phyloP scores from a whole-genome alignment of 2,113 vertebrate genomes.

The Pelodiscus sinensis region DNA sequence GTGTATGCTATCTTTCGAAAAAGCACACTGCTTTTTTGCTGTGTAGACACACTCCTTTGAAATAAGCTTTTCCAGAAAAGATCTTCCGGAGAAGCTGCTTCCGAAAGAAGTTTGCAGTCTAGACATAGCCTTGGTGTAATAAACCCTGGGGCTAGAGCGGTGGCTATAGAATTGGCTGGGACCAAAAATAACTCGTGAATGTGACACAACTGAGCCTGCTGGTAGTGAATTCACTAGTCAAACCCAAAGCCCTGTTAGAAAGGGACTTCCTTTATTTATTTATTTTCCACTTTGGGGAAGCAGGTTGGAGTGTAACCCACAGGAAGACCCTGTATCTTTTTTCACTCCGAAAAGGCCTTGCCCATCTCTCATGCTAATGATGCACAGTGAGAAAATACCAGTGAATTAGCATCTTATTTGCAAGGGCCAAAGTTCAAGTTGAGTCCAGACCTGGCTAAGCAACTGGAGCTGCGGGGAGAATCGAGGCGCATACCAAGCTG shows the following conservation, averaged over 20 bases:
- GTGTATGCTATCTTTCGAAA: too few species aligned
- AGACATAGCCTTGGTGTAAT: not conserved
- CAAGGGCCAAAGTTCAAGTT: not conserved
- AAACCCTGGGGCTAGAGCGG: not conserved
- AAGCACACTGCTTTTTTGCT: too few species aligned
- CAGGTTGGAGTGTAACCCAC: not conserved
- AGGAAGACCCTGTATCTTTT: not conserved
- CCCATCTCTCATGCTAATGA: not conserved
- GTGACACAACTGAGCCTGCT: not conserved
- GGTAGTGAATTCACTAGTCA: not conserved
- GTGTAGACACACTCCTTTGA: too few species aligned
- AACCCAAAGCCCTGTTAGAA: not conserved
- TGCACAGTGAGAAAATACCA: not conserved
- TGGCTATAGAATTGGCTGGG: not conserved
- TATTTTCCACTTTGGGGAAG: not conserved
- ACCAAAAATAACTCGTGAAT: not conserved
- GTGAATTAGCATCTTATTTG: not conserved
- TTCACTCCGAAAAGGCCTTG: not conserved
- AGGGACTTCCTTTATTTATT: not conserved
- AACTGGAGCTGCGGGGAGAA: not conserved
- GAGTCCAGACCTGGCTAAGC: not conserved
- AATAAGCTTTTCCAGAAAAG: too few species aligned
- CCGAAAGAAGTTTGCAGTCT: too few species aligned
- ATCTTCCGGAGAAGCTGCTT: too few species aligned
- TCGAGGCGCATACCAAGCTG: not conserved